These are phyloP conservation scores for Clunio marinus DNA, from an alignment of 2,888 invertebrate species.

Conservation along the genomic window DNA sequence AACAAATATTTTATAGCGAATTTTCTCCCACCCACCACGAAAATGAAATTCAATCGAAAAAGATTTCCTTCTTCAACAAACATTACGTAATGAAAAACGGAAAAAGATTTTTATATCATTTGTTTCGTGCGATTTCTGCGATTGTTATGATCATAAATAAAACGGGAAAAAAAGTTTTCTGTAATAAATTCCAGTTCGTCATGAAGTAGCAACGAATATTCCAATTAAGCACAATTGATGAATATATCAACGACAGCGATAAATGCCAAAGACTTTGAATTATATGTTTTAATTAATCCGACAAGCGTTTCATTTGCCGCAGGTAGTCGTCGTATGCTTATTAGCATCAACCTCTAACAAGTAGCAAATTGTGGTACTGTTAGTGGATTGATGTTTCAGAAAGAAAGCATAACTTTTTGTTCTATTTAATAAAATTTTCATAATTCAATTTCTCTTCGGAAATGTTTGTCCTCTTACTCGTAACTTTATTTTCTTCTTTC, in stretches of 20 bases:
- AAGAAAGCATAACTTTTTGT: not conserved
- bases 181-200: too few relatives aligned
- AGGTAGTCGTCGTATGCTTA: slow-evolving; percentile 9
- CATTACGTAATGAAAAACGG: not conserved
- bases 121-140: not conserved
- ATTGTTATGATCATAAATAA: too few relatives aligned
- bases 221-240: slow-evolving; percentile 11
- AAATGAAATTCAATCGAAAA: not conserved
- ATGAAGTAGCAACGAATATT: too few relatives aligned
- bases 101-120: not conserved
- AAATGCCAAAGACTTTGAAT: slow-evolving; percentile 34
- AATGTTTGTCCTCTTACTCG: not conserved
- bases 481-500: not conserved
- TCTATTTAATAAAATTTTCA: not conserved
- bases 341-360: too few relatives aligned
- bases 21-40: too few relatives aligned
- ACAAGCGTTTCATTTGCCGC: not conserved
- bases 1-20: not conserved
- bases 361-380: too few relatives aligned
- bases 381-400: too few relatives aligned
- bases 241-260: slow-evolving; percentile 1
- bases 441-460: slow-evolving; percentile 10
- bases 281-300: slow-evolving; percentile 31
- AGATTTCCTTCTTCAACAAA: not conserved
- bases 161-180: too few relatives aligned